phyloP scores from a whole-genome alignment of 2,888 invertebrate species.

The Parnassius glacialis region DNA sequence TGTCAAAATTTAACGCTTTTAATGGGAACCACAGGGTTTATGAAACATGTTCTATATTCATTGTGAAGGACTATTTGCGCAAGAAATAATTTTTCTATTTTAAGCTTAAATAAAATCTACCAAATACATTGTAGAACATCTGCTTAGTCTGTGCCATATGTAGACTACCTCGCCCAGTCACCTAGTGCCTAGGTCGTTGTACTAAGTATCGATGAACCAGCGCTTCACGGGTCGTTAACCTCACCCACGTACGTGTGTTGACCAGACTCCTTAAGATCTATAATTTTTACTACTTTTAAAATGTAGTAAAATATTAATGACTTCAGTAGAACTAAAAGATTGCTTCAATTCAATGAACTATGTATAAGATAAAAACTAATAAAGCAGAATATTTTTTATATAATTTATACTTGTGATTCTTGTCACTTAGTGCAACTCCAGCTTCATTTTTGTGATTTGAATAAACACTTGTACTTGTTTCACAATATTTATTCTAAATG shows the following conservation, averaged over 20 bases:
- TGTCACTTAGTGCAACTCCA: too few relatives aligned
- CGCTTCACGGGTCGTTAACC: conserved; percentile 18
- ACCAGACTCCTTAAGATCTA: conserved; percentile 11
- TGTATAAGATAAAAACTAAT: background rate
- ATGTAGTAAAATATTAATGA: conserved; percentile 16
- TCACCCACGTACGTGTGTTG: background rate
- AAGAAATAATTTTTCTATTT: too few relatives aligned
- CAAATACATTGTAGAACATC: background rate
- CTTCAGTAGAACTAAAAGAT: background rate
- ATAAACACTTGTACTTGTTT: too few relatives aligned
- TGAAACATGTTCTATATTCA: too few relatives aligned
- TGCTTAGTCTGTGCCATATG: conserved; percentile 7
- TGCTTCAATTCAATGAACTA: background rate
- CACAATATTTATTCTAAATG: too few relatives aligned
- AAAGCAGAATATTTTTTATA: too few relatives aligned
- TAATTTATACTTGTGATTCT: too few relatives aligned
- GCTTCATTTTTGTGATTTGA: too few relatives aligned
- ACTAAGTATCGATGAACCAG: conserved; percentile 12
- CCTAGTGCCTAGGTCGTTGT: conserved; percentile 22
- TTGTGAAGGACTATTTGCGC: too few relatives aligned
- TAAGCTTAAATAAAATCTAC: too few relatives aligned
- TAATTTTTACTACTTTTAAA: conserved; percentile 19
- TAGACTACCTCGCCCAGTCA: conserved; percentile 19
- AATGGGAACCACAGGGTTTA: too few relatives aligned
- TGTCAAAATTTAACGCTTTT: too few relatives aligned